These are phyloP conservation scores for Alethe castanea DNA, from an alignment of 2,113 vertebrate species.

Conservation along the genomic window DNA sequence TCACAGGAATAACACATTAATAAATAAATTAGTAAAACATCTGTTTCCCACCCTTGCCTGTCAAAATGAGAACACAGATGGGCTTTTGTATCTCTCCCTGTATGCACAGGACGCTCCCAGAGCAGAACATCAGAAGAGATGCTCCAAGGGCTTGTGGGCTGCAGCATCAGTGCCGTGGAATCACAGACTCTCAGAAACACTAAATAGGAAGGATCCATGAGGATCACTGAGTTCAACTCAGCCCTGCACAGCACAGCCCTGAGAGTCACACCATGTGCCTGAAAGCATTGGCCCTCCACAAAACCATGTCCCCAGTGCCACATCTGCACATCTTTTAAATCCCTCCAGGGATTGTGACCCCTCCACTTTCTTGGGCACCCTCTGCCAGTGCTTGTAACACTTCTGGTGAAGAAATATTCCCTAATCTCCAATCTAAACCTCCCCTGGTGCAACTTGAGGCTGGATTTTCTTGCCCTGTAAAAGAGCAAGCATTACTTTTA, in stretches of 20 bases:
- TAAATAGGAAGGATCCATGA: background rate
- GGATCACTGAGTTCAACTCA: background rate
- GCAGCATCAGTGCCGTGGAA: rapidly evolving
- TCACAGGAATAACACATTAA: too few species aligned
- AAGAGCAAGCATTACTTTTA: background rate
- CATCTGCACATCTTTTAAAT: rapidly evolving
- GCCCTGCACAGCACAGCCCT: background rate
- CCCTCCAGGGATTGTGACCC: rapidly evolving
- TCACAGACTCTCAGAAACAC: rapidly evolving
- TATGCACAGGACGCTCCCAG: rapidly evolving
- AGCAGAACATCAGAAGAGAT: rapidly evolving
- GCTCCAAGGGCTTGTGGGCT: rapidly evolving
- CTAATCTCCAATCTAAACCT: background rate
- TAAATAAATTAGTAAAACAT: too few species aligned
- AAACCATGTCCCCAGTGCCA: background rate
- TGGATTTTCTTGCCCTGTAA: background rate
- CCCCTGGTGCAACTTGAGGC: too few species aligned
- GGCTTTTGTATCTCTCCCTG: rapidly evolving
- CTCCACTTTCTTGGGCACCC: background rate
- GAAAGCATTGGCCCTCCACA: background rate
- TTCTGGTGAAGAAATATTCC: background rate
- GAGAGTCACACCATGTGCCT: background rate
- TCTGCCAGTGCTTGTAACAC: background rate
- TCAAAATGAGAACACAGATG: rapidly evolving
- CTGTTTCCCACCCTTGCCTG: rapidly evolving